Conservation (phyloP, 2,888 invertebrate genomes). For the Pyrochroa serraticornis region DNA sequence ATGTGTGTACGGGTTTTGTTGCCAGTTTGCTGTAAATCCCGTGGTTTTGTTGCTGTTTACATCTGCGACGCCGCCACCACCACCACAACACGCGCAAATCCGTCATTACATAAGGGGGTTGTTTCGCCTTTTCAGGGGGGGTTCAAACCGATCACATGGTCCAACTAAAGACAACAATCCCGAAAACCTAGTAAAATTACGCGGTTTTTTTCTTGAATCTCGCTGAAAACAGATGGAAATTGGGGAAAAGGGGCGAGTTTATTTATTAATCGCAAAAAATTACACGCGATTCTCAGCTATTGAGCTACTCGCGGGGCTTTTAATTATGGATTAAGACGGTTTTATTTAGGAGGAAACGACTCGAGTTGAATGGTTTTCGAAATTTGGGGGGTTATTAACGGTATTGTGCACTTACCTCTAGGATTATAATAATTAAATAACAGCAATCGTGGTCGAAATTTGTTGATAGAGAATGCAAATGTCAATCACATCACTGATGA, state of each 20-base stretch:
- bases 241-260: background rate
- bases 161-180: background rate
- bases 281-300: background rate
- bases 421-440: slow-evolving; percentile 23
- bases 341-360: too few relatives aligned
- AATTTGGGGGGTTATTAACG: too few relatives aligned
- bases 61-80: background rate
- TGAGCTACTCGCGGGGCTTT: background rate
- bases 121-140: background rate
- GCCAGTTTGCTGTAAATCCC: slow-evolving; percentile 5
- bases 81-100: too few relatives aligned
- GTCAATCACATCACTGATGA: slow-evolving; percentile 29
- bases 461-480: slow-evolving; percentile 27
- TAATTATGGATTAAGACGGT: background rate
- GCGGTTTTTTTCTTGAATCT: background rate
- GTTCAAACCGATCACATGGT: slow-evolving; percentile 1
- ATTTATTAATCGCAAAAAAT: background rate
- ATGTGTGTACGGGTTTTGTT: slow-evolving; percentile 7
- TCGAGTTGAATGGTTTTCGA: too few relatives aligned
- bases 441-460: slow-evolving; percentile 21
- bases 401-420: slow-evolving; percentile 6
- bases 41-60: slow-evolving; percentile 11
- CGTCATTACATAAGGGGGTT: too few relatives aligned
- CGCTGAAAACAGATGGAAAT: background rate
- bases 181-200: background rate